Base-by-base conservation (phyloP, 1,140 invertebrate genomes). In the Sesamia nonagrioides region DNA sequence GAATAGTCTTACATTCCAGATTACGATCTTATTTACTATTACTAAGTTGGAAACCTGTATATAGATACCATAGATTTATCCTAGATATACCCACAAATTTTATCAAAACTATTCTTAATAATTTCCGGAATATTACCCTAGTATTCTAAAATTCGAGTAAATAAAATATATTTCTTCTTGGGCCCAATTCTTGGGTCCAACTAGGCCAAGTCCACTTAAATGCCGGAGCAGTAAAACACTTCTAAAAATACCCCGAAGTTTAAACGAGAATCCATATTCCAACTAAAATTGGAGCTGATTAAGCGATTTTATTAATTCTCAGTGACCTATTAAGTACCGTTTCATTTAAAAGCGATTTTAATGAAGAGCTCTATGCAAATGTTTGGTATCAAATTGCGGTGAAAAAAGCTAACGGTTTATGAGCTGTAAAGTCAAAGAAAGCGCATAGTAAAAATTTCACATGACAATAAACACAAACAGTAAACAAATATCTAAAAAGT, bases 141-240 rank as follows among this genome's bases (percentile, higher is more conserved):
- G n/a, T 42, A 18, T 6, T 33, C 15, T 27, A 69, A 69, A 27
- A 48, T 50, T 48, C 42, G 5, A 27, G 42, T 69, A 17, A 69
- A 69, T 48, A 48, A 69, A 69, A 69, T 69, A 42, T 66, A 40
- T 17, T 18, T 42, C 35, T 42, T 33, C 18, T 18, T 15, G 6
- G 42, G 42, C 11, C 66, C 11, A n/a, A n/a, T 42, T 33, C 18
- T 18, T 15, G 6, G 42, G 42, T 5, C 66, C 11, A 48, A 69
- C 42, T 69, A 69, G 66, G 42, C 66, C 42, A 69, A 69, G 66
- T 48, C 42, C 50, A 69, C 42, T 69, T 69, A 50, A n/a, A 69
- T 48, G 21, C 11, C 21, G 11, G 42, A 48, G 50, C 18, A 68
- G 50, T 42, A 68, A 68, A 48, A 48, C 48, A 68, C 63, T 68